Evolutionary conservation across 2,888 invertebrate species (phyloP), one percentile per base, ranked within the genome.

Genomic region (Trachelus troglodyta): DNA sequence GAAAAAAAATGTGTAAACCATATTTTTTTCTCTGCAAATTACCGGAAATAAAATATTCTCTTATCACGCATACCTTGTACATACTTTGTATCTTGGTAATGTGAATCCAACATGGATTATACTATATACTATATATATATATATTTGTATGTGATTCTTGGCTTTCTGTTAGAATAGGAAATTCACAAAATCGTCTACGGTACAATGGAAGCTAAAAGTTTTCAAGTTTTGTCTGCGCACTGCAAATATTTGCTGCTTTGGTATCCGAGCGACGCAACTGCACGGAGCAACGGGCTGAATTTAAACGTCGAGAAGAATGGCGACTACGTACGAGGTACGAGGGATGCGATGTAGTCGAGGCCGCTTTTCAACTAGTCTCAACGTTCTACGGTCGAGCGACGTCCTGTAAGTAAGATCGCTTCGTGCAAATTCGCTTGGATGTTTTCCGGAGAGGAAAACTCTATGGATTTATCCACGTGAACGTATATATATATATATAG

Each of bases 191-290:
- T 56, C 23, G 40, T 23, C 40, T 6, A 56, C 40, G 40, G 40
- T 15, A 71, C 31, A 11, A 30, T 33, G 71, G 71, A 71, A 33
- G 71, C 33, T 71, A 71, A 71, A 71, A 71, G 71, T 71, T 71
- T 71, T 12, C 71, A 71, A 71, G 71, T 31, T 12, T 71, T 71
- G 71, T 71, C 71, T 33, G 71, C 31, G 71, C 11, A 33, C 71
- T 71, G 71, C 33, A 71, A 71, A 71, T 71, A 71, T 71, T 71
- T 71, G 71, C 33, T 71, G 71, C 71, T 71, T 71, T 33, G n/a
- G 71, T 71, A 71, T 1, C 31, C 31, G 71, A 31, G 71, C 1
- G 71, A n/a, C 33, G 71, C 31, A 33, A 33, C 71, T 56, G 40
- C 40, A 56, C 40, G 40, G 23, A 56, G 40, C 15, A 56, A 33